These are phyloP conservation scores for Mesoclemmys tuberculata DNA, from an alignment of 2,113 vertebrate species.

Conservation along the genomic window DNA sequence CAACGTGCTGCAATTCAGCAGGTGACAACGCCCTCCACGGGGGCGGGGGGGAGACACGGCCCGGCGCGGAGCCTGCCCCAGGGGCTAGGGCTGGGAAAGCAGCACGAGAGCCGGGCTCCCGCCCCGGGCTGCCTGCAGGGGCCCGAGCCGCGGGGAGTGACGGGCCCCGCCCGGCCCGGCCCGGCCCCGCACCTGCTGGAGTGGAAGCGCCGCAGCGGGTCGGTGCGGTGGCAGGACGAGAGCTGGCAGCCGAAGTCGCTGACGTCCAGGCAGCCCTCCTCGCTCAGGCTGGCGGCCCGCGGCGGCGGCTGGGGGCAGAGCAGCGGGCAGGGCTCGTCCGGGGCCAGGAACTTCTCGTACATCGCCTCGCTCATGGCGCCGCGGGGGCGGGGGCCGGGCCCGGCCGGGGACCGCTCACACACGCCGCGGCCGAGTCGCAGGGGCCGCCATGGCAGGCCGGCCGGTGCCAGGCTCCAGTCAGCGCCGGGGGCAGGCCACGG, in stretches of 20 bases:
- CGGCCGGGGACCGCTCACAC: background rate
- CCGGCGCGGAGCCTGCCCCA: background rate
- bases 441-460: background rate
- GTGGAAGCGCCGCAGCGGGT: conserved; percentile 93
- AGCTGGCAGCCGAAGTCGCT: conserved; percentile 95
- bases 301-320: conserved; percentile 82
- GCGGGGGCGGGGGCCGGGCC: background rate
- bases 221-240: conserved; percentile 95
- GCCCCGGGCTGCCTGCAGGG: background rate
- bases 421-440: background rate
- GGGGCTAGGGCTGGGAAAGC: background rate
- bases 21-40: background rate
- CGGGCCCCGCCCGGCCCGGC: too few relatives aligned
- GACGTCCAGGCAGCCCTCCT: conserved; percentile 92
- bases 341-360: conserved; percentile 94
- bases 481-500: background rate
- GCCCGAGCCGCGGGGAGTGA: too few relatives aligned
- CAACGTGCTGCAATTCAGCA: background rate
- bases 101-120: background rate
- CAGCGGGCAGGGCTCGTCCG: conserved; percentile 91
- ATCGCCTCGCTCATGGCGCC: conserved; percentile 85
- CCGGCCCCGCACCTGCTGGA: conserved; percentile 85
- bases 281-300: conserved; percentile 85
- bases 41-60: background rate
- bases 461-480: background rate